phyloP scores from a whole-genome alignment of 2,113 vertebrate genomes.

The Melospiza melodia region DNA sequence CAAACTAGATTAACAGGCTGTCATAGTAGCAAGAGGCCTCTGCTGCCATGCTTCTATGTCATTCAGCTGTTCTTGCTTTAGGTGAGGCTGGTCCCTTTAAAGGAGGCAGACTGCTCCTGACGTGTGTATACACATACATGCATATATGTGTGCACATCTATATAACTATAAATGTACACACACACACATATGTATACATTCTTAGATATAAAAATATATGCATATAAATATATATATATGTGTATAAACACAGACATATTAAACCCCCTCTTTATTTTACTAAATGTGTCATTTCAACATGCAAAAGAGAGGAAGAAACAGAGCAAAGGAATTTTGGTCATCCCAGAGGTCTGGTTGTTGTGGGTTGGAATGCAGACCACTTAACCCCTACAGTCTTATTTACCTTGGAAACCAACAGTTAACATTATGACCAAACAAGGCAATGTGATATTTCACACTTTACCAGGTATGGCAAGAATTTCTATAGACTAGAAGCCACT shows the following conservation, averaged over 20 bases:
- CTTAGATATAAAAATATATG: not conserved
- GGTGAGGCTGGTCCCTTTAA: slow-evolving; percentile 15
- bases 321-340: not conserved
- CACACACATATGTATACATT: not conserved
- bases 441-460: not conserved
- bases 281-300: not conserved
- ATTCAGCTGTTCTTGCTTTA: slow-evolving; percentile 60
- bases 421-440: not conserved
- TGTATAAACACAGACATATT: not conserved
- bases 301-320: not conserved
- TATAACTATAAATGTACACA: not conserved
- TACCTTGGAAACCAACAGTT: not conserved
- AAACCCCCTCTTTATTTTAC: not conserved
- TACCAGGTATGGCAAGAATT: not conserved
- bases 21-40: slow-evolving; percentile 46
- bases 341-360: not conserved
- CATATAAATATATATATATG: too few relatives aligned
- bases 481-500: not conserved
- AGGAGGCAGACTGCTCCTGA: slow-evolving; percentile 46
- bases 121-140: not conserved
- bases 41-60: slow-evolving; percentile 28
- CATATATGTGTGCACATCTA: not conserved
- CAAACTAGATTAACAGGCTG: slow-evolving; percentile 63
- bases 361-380: not conserved
- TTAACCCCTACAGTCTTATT: not conserved